phyloP scores from a whole-genome alignment of 53 echinoderm and acorn worm species.

The Mesocentrotus franciscanus region DNA sequence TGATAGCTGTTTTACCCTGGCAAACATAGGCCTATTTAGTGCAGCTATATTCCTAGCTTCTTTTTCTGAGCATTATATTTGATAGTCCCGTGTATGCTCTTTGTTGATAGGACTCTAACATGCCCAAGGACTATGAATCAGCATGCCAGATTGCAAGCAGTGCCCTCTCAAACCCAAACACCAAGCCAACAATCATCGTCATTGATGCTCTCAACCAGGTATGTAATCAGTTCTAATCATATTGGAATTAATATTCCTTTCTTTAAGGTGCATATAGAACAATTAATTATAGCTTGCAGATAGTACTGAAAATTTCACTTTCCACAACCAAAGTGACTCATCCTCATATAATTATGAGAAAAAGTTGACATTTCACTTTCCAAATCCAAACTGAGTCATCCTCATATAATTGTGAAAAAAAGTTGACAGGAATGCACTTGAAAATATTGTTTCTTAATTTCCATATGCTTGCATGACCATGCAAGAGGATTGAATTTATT shows the following conservation, averaged over 20 bases:
- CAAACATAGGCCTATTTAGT: no score
- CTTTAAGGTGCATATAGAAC: background rate
- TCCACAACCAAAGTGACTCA: no score
- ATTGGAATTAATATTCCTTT: background rate
- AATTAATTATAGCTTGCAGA: background rate
- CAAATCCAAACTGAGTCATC: background rate
- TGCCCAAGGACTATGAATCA: constrained; percentile 96
- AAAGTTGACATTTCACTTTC: no score
- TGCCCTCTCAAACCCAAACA: constrained; percentile 87
- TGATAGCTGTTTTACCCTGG: no score
- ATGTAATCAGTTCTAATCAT: background rate
- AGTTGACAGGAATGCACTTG: background rate
- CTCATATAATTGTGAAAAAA: background rate
- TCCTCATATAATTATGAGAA: no score
- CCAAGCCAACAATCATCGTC: constrained; percentile 86
- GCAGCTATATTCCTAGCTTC: background rate
- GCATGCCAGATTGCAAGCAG: constrained; percentile 88
- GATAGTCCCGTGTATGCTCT: background rate
- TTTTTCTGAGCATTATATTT: background rate
- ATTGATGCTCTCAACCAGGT: constrained; percentile 99
- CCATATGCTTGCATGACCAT: no score
- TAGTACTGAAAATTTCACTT: background rate
- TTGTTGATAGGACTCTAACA: constrained; percentile 86
- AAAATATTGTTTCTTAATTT: no score
- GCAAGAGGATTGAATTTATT: no score